Conservation (phyloP, 2,888 invertebrate genomes). For the Gisinianus flammeolus region DNA sequence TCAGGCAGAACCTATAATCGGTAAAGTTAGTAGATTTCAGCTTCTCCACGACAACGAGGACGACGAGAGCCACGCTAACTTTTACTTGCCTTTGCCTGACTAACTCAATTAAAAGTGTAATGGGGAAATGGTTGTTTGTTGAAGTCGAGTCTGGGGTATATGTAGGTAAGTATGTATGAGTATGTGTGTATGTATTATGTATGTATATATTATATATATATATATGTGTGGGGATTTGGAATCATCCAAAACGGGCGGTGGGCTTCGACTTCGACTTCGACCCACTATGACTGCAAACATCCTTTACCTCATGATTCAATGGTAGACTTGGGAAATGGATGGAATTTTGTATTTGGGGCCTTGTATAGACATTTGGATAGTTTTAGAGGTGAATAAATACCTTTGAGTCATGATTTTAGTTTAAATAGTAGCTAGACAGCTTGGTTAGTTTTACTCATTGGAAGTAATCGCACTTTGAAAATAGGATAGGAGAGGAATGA, state of each 20-base stretch:
- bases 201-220: too few species aligned
- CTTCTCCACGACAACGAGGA: slow-evolving; percentile 28
- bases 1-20: slow-evolving; percentile 51
- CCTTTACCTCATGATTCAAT: slow-evolving; percentile 2
- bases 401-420: slow-evolving; percentile 32
- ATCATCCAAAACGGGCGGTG: slow-evolving; percentile 24
- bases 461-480: neutral
- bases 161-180: too few species aligned
- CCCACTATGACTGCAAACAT: neutral
- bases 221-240: slow-evolving; percentile 42
- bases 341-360: slow-evolving; percentile 17
- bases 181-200: too few species aligned
- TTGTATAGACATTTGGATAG: neutral
- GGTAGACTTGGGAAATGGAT: slow-evolving; percentile 23
- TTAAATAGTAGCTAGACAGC: slow-evolving; percentile 12
- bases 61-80: slow-evolving; percentile 39
- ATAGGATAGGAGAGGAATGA: neutral
- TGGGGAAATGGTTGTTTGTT: slow-evolving; percentile 35
- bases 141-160: slow-evolving; percentile 13
- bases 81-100: slow-evolving; percentile 53
- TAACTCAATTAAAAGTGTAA: slow-evolving; percentile 58
- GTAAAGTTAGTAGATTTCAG: slow-evolving; percentile 52
- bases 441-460: slow-evolving; percentile 2
- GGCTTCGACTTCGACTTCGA: slow-evolving; percentile 8
- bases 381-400: slow-evolving; percentile 32